Base-by-base conservation (phyloP, 2,797 vertebrate genomes). In the Somateria mollissima region DNA sequence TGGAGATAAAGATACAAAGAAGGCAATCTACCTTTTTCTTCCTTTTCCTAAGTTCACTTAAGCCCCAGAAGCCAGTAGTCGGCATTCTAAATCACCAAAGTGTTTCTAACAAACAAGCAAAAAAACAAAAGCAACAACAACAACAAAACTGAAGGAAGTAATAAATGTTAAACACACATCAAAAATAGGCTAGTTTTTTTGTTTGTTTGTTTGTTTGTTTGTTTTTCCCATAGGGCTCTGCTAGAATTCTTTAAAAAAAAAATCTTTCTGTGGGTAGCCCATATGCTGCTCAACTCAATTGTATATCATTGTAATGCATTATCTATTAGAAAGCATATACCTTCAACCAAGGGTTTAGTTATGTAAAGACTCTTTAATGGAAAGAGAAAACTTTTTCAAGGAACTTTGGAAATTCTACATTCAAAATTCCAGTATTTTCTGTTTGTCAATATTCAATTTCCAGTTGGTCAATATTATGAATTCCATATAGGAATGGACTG, bases 131-230 rank as follows among this genome's bases (percentile, higher is more conserved):
- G 7, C 22, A 24, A 49, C 22, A 49, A 49, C 49, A 49, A 13
- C 49, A 51, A 25, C 13, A 51, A 51, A 51, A 13, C 20, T 82
- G 80, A 84, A 92, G 80, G 89, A 97, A 95, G 74, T 65, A 96
- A 96, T 96, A 97, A 97, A 96, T 86, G 64, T 90, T 87, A 97
- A 94, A 71, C 15, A 77, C 18, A 81, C 30, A 67, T 91, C 32
- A 92, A 94, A 96, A 96, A 67, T 53, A 92, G 77, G 10, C 65
- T 92, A 79, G 32, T 5, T 14, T 73, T 69, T 81, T 75, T 24
- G 3, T 13, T 57, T 19, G 43, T n/a, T n/a, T 24, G 3, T 13
- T 57, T 45, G 43, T n/a, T n/a, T 5, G 41, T 32, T 32, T 21
- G 43, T 45, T 67, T 89, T 71, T 69, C 51, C 41, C 64, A 83